Evolutionary conservation across 2,113 vertebrate genomes (phyloP).

Genomic region (Sylvietta virens): DNA sequence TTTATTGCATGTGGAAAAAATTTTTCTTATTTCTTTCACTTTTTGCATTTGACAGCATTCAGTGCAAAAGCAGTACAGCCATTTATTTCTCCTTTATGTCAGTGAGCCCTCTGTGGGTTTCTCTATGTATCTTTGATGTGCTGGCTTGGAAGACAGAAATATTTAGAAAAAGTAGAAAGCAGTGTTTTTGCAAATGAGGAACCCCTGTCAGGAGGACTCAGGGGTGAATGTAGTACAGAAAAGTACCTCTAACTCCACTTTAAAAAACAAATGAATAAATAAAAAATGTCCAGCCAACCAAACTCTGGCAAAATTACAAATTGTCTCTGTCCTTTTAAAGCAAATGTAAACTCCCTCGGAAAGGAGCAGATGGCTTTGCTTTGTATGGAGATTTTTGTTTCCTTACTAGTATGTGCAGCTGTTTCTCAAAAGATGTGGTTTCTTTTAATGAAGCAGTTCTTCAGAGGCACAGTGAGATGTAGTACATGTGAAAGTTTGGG

Average conservation of each 20-base stretch:
- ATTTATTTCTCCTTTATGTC: not conserved
- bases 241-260: not conserved
- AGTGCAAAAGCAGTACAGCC: not conserved
- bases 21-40: not conserved
- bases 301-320: not conserved
- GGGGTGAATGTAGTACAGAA: not conserved
- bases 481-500: not conserved
- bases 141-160: not conserved
- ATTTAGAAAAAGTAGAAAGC: not conserved
- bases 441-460: not conserved
- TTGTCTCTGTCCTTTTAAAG: not conserved
- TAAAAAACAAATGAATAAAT: not conserved
- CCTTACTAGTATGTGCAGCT: not conserved
- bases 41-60: not conserved
- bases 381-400: not conserved
- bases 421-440: not conserved
- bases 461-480: not conserved
- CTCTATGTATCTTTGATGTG: accelerated
- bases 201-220: not conserved
- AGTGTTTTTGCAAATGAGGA: not conserved
- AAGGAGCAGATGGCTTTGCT: constrained; percentile 13
- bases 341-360: not conserved
- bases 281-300: not conserved
- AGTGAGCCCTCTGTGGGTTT: not conserved
- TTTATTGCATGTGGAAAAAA: not conserved